Evolutionary conservation across 2,888 invertebrate species (phyloP).

Genomic region (Scaeva pyrastri): DNA sequence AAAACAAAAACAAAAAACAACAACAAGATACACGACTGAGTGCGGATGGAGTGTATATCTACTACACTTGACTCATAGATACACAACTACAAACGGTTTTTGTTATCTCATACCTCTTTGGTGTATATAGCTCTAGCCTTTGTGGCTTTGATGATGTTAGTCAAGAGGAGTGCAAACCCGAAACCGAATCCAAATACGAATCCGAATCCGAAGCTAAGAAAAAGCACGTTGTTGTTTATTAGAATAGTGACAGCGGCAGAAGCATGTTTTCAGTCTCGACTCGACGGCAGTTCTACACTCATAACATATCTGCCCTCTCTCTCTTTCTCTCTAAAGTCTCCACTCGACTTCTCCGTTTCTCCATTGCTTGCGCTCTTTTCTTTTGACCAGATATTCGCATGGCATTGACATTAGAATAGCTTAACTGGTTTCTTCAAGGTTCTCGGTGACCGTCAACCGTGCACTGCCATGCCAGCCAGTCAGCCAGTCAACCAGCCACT

Average conservation of each 20-base stretch:
- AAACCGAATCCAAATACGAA: too few species aligned
- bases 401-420: conserved; percentile 84
- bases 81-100: conserved; percentile 22
- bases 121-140: neutral
- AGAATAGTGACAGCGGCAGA: conserved; percentile 25
- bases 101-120: conserved; percentile 24
- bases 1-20: conserved; percentile 6
- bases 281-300: conserved; percentile 8
- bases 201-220: conserved; percentile 1
- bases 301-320: too few species aligned
- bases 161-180: conserved; percentile 28
- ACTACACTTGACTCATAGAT: conserved; percentile 52
- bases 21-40: conserved; percentile 5
- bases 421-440: conserved; percentile 83
- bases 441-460: conserved; percentile 78
- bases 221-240: conserved; percentile 69
- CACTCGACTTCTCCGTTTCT: conserved; percentile 22
- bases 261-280: neutral
- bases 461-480: conserved; percentile 44
- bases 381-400: conserved; percentile 77
- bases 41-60: conserved; percentile 13
- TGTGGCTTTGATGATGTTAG: conserved; percentile 34
- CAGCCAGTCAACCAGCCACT: neutral
- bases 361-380: conserved; percentile 47
- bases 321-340: neutral